Evolutionary conservation across 2,888 invertebrate genomes (phyloP).

Genomic region (Caenorhabditis wallacei): DNA sequence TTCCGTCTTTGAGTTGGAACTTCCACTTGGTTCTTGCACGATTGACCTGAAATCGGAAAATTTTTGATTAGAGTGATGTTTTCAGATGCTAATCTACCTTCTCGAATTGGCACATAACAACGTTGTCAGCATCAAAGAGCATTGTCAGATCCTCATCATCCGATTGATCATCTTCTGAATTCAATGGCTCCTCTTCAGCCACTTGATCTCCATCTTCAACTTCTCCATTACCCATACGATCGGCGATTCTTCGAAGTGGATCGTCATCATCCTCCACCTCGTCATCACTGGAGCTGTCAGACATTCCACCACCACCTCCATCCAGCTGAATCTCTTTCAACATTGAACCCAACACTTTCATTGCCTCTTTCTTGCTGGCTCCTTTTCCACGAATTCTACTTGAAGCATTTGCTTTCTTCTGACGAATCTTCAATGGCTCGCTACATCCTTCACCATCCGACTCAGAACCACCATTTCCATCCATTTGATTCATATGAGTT

Average conservation of each 20-base stretch:
- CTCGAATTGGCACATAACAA: constrained; percentile 99
- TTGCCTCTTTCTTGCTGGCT: constrained; percentile 61
- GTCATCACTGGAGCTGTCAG: constrained; percentile 76
- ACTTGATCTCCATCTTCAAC: constrained; percentile 72
- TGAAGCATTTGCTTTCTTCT: constrained; percentile 19
- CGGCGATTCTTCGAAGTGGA: constrained; percentile 72
- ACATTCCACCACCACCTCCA: constrained; percentile 78
- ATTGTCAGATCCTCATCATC: constrained; percentile 92
- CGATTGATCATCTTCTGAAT: constrained; percentile 80
- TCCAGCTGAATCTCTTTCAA: constrained; percentile 72
- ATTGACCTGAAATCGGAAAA: constrained; percentile 89
- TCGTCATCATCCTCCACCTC: constrained; percentile 75
- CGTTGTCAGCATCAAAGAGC: constrained; percentile 98
- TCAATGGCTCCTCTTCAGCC: constrained; percentile 80
- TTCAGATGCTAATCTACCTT: constrained; percentile 87
- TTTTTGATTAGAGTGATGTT: background rate
- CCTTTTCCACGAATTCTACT: constrained; percentile 42
- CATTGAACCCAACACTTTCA: constrained; percentile 61
- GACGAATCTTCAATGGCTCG: constrained; percentile 5
- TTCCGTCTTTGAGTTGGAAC: constrained; percentile 98
- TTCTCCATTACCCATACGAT: constrained; percentile 70
- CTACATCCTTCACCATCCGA: constrained; percentile 30
- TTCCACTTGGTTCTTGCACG: constrained; percentile 99
- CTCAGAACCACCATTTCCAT: constrained; percentile 69
- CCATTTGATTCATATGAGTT: constrained; percentile 73